A percentile compares a stretch with the other conserved stretches of the same genome.
phyloP scores from a whole-genome alignment of 2,113 vertebrate genomes.

The Danio rerio region GRCz12tu NC_133196.1:16063001-16063500 shows the following conservation, averaged over 20 bases:
- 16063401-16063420: slow-evolving; percentile 96
- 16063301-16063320: not conserved
- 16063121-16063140: not conserved
- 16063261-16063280: slow-evolving; percentile 80
- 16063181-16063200: slow-evolving; percentile 85
- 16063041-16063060: not conserved
- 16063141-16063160: slow-evolving; percentile 18
- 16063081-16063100: not conserved
- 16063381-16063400: slow-evolving; percentile 92
- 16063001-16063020: not conserved
- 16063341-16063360: slow-evolving; percentile 79
- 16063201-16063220: slow-evolving; percentile 89
- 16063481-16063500: slow-evolving; percentile 67
- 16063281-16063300: slow-evolving; percentile 10
- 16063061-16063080: not conserved
- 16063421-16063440: slow-evolving; percentile 95
- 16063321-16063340: slow-evolving; percentile 8
- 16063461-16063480: slow-evolving; percentile 95
- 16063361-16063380: slow-evolving; percentile 89
- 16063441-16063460: slow-evolving; percentile 96
- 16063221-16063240: slow-evolving; percentile 97
- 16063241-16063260: slow-evolving; percentile 93
- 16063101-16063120: not conserved
- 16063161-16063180: slow-evolving; percentile 97
- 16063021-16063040: not conserved